Evolutionary conservation across 30 jellyfish, hydroid and myxozoan species (phyloP).

Genomic region (Morbakka virulenta): DNA sequence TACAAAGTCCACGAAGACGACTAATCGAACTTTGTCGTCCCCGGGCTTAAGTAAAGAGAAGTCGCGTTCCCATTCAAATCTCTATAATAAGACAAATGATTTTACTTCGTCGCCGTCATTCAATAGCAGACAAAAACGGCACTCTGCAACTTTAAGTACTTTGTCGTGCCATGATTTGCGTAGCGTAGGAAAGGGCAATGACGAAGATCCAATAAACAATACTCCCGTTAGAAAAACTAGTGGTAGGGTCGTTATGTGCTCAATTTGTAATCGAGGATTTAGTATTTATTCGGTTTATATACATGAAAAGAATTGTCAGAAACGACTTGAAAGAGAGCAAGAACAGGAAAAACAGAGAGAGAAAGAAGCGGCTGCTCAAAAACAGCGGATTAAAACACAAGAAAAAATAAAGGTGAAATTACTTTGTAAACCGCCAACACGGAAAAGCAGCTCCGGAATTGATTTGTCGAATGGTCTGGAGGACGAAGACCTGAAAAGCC

Average conservation of each 20-base stretch:
- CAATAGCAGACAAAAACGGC: not conserved
- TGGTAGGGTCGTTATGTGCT: not conserved
- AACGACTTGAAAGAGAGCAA: conserved; percentile 9
- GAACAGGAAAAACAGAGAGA: not conserved
- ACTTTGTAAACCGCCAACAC: not conserved
- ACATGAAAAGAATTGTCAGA: conserved; percentile 63
- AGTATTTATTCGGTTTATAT: conserved; percentile 65
- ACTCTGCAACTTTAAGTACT: not conserved
- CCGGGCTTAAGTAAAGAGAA: not conserved
- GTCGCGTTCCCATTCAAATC: not conserved
- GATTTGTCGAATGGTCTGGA: not conserved
- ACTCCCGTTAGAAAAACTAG: not conserved
- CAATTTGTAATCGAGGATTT: conserved; percentile 22
- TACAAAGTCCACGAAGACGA: not conserved
- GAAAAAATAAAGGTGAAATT: not conserved
- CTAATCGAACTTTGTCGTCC: not conserved
- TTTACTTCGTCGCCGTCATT: not conserved
- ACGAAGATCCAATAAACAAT: not conserved
- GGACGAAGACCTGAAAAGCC: not conserved
- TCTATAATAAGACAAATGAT: not conserved
- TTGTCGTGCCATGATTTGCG: not conserved
- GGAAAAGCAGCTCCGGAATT: not conserved
- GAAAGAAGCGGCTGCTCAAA: not conserved
- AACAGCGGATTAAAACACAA: not conserved
- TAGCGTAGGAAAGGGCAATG: not conserved